phyloP scores from a whole-genome alignment of 2,113 vertebrate species.

The Mionectes macconnelli region DNA sequence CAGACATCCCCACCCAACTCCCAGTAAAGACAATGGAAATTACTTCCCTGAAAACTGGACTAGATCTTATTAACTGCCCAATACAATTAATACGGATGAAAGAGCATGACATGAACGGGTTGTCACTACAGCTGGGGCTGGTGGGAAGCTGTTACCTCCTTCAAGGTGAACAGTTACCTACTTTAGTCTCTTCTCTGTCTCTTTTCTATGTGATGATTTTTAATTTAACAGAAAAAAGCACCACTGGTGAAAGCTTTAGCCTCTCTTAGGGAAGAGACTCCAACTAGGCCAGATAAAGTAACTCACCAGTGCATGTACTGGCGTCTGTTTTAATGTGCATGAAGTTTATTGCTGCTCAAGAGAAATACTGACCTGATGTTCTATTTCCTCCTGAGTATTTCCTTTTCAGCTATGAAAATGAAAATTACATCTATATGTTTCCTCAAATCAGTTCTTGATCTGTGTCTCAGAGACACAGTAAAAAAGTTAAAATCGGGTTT shows the following conservation, averaged over 20 bases:
- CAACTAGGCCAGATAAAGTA: not conserved
- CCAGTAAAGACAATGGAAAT: conserved; percentile 17
- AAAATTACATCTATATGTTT: not conserved
- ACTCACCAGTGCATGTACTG: not conserved
- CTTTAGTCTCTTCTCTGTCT: not conserved
- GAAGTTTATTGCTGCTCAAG: not conserved
- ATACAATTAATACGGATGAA: not conserved
- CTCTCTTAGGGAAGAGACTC: not conserved
- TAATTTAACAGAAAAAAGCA: not conserved
- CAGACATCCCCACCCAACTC: conserved; percentile 38
- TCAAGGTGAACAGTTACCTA: not conserved
- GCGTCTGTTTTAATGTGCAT: not conserved
- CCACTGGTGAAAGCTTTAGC: not conserved
- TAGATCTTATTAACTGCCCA: not conserved
- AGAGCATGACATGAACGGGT: not conserved
- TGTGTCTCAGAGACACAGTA: not conserved
- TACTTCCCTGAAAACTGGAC: conserved; percentile 14
- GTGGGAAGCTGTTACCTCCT: not conserved
- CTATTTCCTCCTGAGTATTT: not conserved
- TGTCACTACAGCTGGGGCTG: not conserved
- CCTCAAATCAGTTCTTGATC: not conserved
- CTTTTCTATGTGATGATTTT: not conserved
- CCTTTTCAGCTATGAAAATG: not conserved
- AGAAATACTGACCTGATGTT: not conserved
- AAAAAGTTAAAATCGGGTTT: not conserved